A percentile compares a stretch with the other conserved stretches of the same genome.
Conservation (phyloP, 1,140 invertebrate species). For the Acyrthosiphon pisum region DNA sequence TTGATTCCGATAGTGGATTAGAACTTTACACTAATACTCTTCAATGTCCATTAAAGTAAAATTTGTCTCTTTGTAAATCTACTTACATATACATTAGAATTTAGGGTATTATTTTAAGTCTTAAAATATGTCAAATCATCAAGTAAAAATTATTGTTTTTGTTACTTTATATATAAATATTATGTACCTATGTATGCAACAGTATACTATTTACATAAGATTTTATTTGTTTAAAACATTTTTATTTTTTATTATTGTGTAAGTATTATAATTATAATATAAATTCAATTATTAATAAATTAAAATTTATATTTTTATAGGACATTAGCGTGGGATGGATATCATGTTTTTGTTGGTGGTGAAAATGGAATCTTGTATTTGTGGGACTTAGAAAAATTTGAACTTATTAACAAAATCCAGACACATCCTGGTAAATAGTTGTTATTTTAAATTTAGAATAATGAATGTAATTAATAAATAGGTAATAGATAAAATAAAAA, state of each 20-base stretch:
- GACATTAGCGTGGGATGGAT: conserved; percentile 36
- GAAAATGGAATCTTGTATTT: conserved; percentile 43
- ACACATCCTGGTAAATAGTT: conserved; percentile 55
- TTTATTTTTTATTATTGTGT: neutral
- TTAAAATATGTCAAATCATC: neutral
- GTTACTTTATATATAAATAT: too few relatives aligned
- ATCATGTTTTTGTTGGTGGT: conserved; percentile 40
- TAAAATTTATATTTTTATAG: neutral
- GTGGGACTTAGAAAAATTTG: conserved; percentile 40
- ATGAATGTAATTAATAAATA: neutral
- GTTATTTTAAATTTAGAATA: neutral
- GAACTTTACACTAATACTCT: conserved; percentile 64
- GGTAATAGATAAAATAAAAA: neutral
- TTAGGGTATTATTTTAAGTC: neutral
- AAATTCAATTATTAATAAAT: neutral
- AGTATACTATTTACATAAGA: neutral
- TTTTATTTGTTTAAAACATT: neutral
- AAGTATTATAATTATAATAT: neutral
- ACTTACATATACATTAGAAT: neutral
- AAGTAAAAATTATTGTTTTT: neutral
- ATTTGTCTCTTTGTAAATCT: neutral
- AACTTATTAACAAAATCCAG: conserved; percentile 57
- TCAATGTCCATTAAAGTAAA: conserved; percentile 58
- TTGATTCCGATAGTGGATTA: conserved; percentile 67
- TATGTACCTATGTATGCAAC: too few relatives aligned